These are phyloP conservation scores for Diplosoma virens DNA, from an alignment of 23 tunicate genomes.

Conservation along the genomic window DNA sequence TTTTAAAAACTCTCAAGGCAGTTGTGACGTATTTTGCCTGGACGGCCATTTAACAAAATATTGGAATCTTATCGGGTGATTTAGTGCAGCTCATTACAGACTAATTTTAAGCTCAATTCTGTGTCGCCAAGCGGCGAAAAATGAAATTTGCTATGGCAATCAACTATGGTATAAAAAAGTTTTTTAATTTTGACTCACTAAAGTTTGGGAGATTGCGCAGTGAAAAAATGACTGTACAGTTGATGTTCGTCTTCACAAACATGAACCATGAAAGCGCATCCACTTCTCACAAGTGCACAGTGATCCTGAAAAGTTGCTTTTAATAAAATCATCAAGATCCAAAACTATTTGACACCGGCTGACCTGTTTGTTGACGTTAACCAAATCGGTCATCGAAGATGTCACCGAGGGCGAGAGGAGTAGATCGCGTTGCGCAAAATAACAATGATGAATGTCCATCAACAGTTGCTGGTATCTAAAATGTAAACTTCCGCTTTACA, in stretches of 20 bases:
- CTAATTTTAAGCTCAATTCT: no score
- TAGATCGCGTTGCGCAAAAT: conserved; percentile 82
- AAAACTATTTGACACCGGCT: background rate
- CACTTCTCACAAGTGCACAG: conserved; percentile 92
- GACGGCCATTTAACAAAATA: no score
- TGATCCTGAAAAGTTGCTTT: conserved; percentile 50
- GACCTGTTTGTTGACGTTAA: conserved; percentile 56
- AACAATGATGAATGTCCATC: conserved; percentile 85
- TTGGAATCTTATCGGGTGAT: no score
- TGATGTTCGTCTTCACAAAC: conserved; percentile 99
- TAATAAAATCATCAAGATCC: background rate
- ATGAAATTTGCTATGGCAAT: background rate
- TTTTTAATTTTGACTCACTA: conserved; percentile 82
- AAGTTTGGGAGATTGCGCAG: conserved; percentile 49
- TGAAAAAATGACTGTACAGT: conserved; percentile 90
- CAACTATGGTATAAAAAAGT: no score
- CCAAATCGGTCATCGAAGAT: conserved; percentile 77
- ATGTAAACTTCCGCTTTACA: no score
- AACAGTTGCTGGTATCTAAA: conserved; percentile 56
- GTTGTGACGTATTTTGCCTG: no score
- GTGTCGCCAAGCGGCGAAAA: no score
- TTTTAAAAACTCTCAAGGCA: no score
- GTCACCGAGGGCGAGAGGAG: conserved; percentile 90
- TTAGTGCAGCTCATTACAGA: no score
- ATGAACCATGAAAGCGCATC: conserved; percentile 99